A percentile compares a stretch with the other conserved stretches of the same genome.
Conservation (phyloP, 2,797 vertebrate species). For the Pseudochirops corinnae region DNA sequence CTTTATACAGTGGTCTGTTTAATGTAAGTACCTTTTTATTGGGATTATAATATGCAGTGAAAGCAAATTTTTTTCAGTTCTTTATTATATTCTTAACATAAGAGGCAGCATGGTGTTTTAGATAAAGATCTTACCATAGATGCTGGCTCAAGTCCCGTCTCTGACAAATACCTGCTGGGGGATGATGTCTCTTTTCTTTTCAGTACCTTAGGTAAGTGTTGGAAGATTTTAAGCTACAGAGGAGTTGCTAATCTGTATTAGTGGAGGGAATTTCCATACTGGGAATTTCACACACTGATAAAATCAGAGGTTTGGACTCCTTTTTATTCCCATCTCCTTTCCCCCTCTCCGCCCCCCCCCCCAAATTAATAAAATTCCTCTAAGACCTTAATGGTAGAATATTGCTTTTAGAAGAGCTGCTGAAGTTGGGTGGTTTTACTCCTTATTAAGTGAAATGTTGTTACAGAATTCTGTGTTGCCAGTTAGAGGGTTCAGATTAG, state of each 20-base stretch:
- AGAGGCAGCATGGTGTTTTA: neutral
- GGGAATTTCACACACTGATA: neutral
- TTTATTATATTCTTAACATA: neutral
- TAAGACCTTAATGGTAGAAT: neutral
- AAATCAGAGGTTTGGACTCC: neutral
- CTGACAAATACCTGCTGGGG: neutral
- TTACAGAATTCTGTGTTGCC: constrained; percentile 46
- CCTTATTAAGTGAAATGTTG: neutral
- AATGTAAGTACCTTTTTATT: constrained; percentile 28
- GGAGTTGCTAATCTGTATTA: neutral
- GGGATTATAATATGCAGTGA: neutral
- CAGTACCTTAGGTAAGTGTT: neutral
- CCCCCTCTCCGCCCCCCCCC: neutral
- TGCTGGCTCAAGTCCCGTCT: neutral
- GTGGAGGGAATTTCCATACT: neutral
- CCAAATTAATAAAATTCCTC: neutral
- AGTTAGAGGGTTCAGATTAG: constrained; percentile 27
- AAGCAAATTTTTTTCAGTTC: neutral
- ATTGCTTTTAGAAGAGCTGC: neutral
- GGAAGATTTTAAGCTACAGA: neutral
- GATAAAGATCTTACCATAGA: too few relatives aligned
- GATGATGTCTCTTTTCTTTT: neutral
- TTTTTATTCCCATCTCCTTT: neutral
- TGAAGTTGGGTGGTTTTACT: neutral
- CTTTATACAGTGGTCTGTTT: constrained; percentile 21